Percentiles rank a stretch among this genome's conserved stretches.
Evolutionary conservation across 1,140 invertebrate species (phyloP).

Genomic region (Zaprionus gabonicus): DNA sequence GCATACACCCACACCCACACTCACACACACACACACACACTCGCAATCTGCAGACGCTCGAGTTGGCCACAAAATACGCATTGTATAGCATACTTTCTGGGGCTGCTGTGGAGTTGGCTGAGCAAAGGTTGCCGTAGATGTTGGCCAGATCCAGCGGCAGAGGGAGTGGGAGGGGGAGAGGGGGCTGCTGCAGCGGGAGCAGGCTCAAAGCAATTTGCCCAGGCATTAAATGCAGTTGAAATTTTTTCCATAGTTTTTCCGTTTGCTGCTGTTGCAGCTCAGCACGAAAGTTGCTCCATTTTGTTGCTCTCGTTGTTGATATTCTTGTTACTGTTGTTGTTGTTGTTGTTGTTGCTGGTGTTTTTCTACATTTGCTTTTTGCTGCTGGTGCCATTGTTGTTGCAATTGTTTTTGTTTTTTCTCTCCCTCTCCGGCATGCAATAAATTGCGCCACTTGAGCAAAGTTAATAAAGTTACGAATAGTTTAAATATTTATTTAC

Average conservation of each 20-base stretch:
- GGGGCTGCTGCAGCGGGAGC: background rate
- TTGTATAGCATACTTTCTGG: slow-evolving; percentile 22
- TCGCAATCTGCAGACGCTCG: slow-evolving; percentile 10
- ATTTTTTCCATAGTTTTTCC: slow-evolving; percentile 23
- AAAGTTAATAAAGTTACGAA: slow-evolving; percentile 83
- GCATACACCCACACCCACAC: slow-evolving; percentile 26
- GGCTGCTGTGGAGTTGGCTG: background rate
- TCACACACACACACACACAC: slow-evolving; percentile 1
- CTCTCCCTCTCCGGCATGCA: slow-evolving; percentile 53
- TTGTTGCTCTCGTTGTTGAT: slow-evolving; percentile 16
- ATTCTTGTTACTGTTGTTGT: background rate
- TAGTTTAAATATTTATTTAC: slow-evolving; percentile 82
- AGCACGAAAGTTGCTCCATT: slow-evolving; percentile 29
- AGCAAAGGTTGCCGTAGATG: background rate
- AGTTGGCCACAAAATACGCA: slow-evolving; percentile 47
- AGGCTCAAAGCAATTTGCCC: slow-evolving; percentile 50
- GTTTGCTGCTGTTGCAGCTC: background rate
- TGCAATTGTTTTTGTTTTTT: slow-evolving; percentile 14
- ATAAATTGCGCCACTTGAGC: slow-evolving; percentile 80
- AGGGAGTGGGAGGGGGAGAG: background rate
- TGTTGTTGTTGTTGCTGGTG: background rate
- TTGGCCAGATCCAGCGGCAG: background rate
- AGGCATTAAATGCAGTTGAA: slow-evolving; percentile 59
- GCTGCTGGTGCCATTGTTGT: slow-evolving; percentile 35
- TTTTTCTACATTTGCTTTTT: slow-evolving; percentile 21